Base-by-base conservation (phyloP, 2,797 vertebrate species). In the Leuciscus waleckii region DNA sequence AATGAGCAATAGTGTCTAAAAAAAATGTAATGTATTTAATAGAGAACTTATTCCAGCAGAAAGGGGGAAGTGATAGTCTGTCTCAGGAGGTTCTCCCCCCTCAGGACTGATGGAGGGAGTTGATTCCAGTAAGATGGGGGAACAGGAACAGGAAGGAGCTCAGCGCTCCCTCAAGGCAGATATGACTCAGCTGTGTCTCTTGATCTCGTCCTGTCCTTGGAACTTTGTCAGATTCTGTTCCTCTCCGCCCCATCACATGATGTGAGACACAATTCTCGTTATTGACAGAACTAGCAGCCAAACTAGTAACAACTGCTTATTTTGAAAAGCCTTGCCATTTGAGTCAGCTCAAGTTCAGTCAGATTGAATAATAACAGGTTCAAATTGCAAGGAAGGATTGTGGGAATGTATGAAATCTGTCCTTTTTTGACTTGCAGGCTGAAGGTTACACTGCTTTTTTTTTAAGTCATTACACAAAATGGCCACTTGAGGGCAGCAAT, bases 121-220 rank as follows among this genome's bases (percentile, higher is more conserved):
- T 37, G 78, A 84, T 89, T 87, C 86, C 88, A 84, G 88, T 84
- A 89, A 89, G 61, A 80, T n/a, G 19, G 51, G 37, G 68, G 39
- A 76, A 43, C n/a, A 49, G 63, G 73, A 51, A 56, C 82, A 78
- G 82, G 82, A 81, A 87, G 43, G 73, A 82, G 83, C 23, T 13
- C 39, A 69, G 37, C 4, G 4, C 75, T 79, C 19, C 86, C 81
- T 82, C 23, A 37, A 79, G 85, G 77, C 69, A 71, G 84, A 79
- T 61, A 69, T 89, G 86, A 89, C 83, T 89, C 84, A 79, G 37
- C 49, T 63, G 19, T 54, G 79, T 71, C 70, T 85, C 88, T 65
- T 81, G 17, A 85, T 83, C 77, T 58, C 35, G 29, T 85, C 76
- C 79, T 71, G 65, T 85, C 86, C 67, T 43, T 79, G 78, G 78